phyloP scores from a whole-genome alignment of 2,797 vertebrate species.

The Helarctos malayanus region DNA sequence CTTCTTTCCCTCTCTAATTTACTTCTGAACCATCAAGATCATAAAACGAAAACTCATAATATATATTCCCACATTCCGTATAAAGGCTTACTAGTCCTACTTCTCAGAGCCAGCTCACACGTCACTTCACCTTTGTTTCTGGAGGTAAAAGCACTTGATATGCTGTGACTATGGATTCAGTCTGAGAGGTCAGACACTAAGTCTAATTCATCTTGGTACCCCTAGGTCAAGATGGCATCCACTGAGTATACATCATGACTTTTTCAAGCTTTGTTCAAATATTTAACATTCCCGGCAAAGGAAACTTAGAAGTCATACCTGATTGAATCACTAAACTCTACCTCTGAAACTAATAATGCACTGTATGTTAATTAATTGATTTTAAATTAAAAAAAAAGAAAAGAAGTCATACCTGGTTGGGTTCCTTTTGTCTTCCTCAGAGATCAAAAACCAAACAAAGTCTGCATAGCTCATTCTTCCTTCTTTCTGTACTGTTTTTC shows the following conservation, averaged over 20 bases:
- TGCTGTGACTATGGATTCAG: background rate
- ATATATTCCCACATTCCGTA: background rate
- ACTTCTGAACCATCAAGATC: background rate
- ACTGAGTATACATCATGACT: background rate
- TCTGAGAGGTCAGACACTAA: background rate
- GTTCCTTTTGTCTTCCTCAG: slow-evolving; percentile 99
- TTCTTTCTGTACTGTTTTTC: slow-evolving; percentile 95
- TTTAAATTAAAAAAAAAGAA: background rate
- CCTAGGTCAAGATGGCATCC: background rate
- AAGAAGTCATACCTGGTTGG: slow-evolving; percentile 93
- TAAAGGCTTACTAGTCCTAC: background rate
- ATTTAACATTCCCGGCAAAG: slow-evolving; percentile 51
- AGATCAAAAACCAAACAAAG: slow-evolving; percentile 99
- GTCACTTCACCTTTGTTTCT: slow-evolving; percentile 19
- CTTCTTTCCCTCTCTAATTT: slow-evolving; percentile 35
- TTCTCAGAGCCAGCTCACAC: background rate
- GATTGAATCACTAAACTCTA: slow-evolving; percentile 86
- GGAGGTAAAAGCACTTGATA: background rate
- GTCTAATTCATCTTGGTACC: background rate
- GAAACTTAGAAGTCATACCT: slow-evolving; percentile 90
- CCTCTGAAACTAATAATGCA: background rate
- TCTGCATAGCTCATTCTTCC: slow-evolving; percentile 99
- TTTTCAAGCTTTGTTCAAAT: slow-evolving; percentile 28
- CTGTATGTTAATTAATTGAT: background rate
- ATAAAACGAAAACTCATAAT: background rate